Evolutionary conservation across 1,140 invertebrate species (phyloP).

Genomic region (Elymnias hypermnestra): DNA sequence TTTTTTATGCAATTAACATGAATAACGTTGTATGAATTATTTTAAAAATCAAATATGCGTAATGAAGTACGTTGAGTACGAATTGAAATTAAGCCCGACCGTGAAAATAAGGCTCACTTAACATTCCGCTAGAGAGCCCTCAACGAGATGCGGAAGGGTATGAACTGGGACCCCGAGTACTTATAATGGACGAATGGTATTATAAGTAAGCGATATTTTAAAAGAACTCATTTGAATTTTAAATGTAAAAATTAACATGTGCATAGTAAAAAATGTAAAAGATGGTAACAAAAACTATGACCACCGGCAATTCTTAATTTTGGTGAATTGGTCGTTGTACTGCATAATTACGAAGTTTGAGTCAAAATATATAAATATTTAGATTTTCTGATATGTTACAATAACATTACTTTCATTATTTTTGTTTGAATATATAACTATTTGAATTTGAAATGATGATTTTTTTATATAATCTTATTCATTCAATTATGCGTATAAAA

Average conservation of each 20-base stretch:
- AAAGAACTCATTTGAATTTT: neutral
- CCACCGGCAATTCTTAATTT: no score
- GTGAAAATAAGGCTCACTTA: conserved; percentile 22
- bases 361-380: no score
- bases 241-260: neutral
- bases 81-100: conserved; percentile 19
- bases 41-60: conserved; percentile 13
- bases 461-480: no score
- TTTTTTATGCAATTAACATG: neutral
- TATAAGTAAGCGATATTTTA: conserved; percentile 8
- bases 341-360: no score
- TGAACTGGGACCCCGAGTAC: conserved; percentile 18
- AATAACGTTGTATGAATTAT: conserved; percentile 8
- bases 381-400: no score
- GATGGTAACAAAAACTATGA: no score
- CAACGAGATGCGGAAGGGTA: conserved; percentile 15
- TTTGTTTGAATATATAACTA: no score
- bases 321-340: no score
- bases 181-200: conserved; percentile 19
- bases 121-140: conserved; percentile 19
- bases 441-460: no score
- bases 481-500: no score
- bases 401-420: no score
- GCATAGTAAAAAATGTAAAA: no score
- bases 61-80: conserved; percentile 18